Base-by-base conservation (phyloP, 1,140 invertebrate species). In the Drosophila albomicans region DNA sequence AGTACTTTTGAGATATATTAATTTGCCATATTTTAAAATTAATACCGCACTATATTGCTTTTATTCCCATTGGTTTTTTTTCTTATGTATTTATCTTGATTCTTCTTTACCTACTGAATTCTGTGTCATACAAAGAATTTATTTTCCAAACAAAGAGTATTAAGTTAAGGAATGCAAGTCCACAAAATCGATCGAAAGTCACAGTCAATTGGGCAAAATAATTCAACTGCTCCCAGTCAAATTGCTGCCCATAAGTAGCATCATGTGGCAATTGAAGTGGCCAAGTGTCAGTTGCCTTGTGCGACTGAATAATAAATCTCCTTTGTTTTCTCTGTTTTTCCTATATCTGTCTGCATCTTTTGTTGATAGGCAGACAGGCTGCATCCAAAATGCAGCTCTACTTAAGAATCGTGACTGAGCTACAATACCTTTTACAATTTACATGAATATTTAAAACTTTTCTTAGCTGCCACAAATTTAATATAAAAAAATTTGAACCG, bases 391-490 rank as follows among this genome's bases (percentile, higher is more conserved):
- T 82, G 63, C 51, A 67, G 66, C 30, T 85, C 77, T 85, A 74
- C 77, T 84, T 84, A 77, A 76, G 79, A 85, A 85, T 80, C 77
- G 81, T 84, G 81, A 84, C 81, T 84, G 56, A 77, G 74, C 81
- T 77, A 66, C 81, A 75, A 75, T 77, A 62, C 51, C 70, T 77
- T 75, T 85, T 79, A 68, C 73, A 72, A 67, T 84, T 80, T 79
- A 77, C 81, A 85, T 80, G 73, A 67, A 85, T 84, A 85, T 76
- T 77, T 81, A 77, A 76, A 80, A 84, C 77, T 77, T 74, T 77
- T 73, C 63, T 63, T 48, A 65, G 49, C 67, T 73, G 64, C 73
- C 62, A 63, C 32, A 51, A 80, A 84, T 84, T 77, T 72, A 84
- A 84, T 73, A 79, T 25, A 66, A 64, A 48, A 38, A 57, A 64